Evolutionary conservation across 1,140 invertebrate species (phyloP), one percentile per base, ranked within the genome.

Genomic region (Eubasilissa regina): DNA sequence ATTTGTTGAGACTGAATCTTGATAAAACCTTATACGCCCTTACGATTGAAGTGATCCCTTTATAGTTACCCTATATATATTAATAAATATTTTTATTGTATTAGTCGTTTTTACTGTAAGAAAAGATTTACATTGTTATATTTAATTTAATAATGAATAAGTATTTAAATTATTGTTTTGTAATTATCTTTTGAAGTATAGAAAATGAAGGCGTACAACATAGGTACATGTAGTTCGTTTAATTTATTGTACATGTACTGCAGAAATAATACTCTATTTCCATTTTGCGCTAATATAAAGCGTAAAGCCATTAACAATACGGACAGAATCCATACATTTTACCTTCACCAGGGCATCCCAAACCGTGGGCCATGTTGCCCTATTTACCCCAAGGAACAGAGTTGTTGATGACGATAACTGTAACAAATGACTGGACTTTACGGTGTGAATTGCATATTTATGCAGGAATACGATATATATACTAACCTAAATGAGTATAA

Each of bases 251-350:
- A 21, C 47, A 25, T 64, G 4, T 62, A 15, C 44, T 45, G 66
- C 77, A 81, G 77, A 81, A 81, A 77, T 81, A 81, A 81, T 81
- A 81, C 64, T 66, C 77, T 74, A 79, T 81, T 79, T 79, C 77
- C 80, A 76, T 81, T 81, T 79, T 66, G 77, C 58, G 74, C 80
- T 81, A 81, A 81, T 81, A 81, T 81, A 81, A 77, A 79, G 77
- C 80, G 66, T 81, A 77, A 79, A 77, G 74, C 77, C 80, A 81
- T 81, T 81, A 81, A 81, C 80, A 81, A 81, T 79, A 70, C 77
- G 80, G 77, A 77, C 80, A 81, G 80, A 74, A 79, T 68, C 80
- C 80, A 79, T 81, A 79, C 79, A 81, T 81, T 78, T 78, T 64
- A 78, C 77, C 76, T 81, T 81, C 58, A 74, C 48, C 62, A 47